Evolutionary conservation across 2,888 invertebrate species (phyloP), one percentile per base, ranked within the genome.

Genomic region (Eutolmus rufibarbis): DNA sequence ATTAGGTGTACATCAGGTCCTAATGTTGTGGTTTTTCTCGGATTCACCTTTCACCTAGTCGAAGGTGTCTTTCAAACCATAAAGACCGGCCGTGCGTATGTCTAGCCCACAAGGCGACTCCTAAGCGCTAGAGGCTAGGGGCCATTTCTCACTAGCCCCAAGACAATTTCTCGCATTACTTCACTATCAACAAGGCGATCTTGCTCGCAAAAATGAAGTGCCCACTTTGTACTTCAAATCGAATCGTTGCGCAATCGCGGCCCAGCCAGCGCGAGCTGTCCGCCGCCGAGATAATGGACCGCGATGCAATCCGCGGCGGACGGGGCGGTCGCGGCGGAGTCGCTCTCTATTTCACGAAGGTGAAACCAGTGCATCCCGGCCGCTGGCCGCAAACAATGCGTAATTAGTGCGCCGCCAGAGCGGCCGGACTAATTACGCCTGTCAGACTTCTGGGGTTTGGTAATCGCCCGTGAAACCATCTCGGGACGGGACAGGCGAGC

Each of bases 121-220:
- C 5, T 28, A 66, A 66, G 66, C 66, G 66, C 66, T 23, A 14
- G 28, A 2, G 66, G 66, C 66, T 66, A 28, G 28, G 23, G 77
- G 14, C 37, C 46, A 79, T 79, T 79, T 79, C 79, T 46, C 40
- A 79, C 79, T 79, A 37, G 43, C 43, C 43, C 14, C 43, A 46
- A 43, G 79, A n/a, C 46, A 79, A 79, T 79, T 79, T 79, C 79
- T 79, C 79, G 79, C 79, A 79, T 79, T 79, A 79, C 79, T 79
- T 79, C 79, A 46, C 79, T 79, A 79, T 79, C 79, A 79, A 43
- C 28, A 79, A 46, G 79, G 79, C 79, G 79, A 79, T 79, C 79
- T 79, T 3, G 37, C 34, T 34, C 34, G 76, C 76, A 76, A 76
- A 76, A 76, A 76, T 76, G 76, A 76, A 76, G 76, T 76, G 28